These are phyloP conservation scores for Drosophila fuyamai DNA, from an alignment of 1,140 invertebrate genomes.

Conservation along the genomic window DNA sequence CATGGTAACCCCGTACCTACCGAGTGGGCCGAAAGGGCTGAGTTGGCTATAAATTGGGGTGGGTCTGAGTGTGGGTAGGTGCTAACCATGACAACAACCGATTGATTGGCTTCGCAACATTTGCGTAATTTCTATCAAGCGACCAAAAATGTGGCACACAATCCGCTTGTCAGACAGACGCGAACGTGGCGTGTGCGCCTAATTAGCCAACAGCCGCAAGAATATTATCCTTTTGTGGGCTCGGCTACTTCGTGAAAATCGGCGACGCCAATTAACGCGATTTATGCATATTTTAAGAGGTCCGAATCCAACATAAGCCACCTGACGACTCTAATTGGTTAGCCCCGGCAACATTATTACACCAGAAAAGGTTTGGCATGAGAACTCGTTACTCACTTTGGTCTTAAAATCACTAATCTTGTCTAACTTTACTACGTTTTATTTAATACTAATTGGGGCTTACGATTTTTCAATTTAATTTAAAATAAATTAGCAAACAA, in stretches of 20 bases:
- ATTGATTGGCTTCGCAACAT: slow-evolving; percentile 44
- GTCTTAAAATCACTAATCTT: neutral
- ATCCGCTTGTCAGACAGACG: slow-evolving; percentile 54
- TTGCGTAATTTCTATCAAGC: slow-evolving; percentile 66
- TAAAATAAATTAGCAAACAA: neutral
- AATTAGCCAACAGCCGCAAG: slow-evolving; percentile 58
- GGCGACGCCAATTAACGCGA: slow-evolving; percentile 60
- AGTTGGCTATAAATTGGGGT: neutral
- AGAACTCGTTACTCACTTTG: neutral
- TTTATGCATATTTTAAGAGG: slow-evolving; percentile 51
- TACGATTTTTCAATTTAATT: neutral
- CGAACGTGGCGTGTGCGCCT: slow-evolving; percentile 43
- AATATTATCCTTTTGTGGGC: slow-evolving; percentile 63
- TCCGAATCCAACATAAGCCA: slow-evolving; percentile 5
- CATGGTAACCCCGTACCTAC: neutral
- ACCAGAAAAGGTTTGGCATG: neutral
- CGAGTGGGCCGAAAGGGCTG: slow-evolving; percentile 4
- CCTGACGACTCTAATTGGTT: slow-evolving; percentile 17
- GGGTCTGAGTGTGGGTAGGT: slow-evolving; percentile 20
- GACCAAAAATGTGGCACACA: slow-evolving; percentile 30
- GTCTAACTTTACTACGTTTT: no score
- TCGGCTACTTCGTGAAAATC: slow-evolving; percentile 15
- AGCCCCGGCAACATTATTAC: neutral
- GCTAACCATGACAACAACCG: slow-evolving; percentile 55
- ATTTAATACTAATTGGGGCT: neutral